Evolutionary conservation across 2,797 vertebrate species (phyloP).

Genomic region (Myotis planiceps): DNA sequence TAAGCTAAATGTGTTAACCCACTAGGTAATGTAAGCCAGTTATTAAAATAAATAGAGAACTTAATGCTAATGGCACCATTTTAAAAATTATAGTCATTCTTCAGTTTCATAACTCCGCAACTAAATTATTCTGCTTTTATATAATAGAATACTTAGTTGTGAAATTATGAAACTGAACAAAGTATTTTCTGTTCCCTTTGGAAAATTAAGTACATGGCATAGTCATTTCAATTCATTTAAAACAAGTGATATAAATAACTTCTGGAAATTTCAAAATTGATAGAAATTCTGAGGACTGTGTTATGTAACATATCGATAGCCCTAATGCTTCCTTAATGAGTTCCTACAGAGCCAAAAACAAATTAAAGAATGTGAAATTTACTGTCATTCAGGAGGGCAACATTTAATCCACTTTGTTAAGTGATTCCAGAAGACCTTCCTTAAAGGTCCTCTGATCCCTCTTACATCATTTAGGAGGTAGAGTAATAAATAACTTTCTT

Average conservation of each 20-base stretch:
- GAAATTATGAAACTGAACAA: slow-evolving; percentile 52
- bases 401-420: background rate
- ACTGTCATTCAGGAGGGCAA: background rate
- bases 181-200: slow-evolving; percentile 40
- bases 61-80: slow-evolving; percentile 47
- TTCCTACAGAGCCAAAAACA: background rate
- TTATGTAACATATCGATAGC: background rate
- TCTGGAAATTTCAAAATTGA: slow-evolving; percentile 23
- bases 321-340: background rate
- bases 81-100: slow-evolving; percentile 62
- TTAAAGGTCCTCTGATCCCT: background rate
- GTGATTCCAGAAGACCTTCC: background rate
- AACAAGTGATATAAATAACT: slow-evolving; percentile 25
- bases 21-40: slow-evolving; percentile 44
- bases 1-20: slow-evolving; percentile 30
- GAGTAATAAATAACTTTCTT: background rate
- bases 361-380: background rate
- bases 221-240: slow-evolving; percentile 55
- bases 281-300: background rate
- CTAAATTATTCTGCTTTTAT: slow-evolving; percentile 57
- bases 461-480: background rate
- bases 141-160: slow-evolving; percentile 34
- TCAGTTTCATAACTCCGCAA: slow-evolving; percentile 54
- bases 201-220: slow-evolving; percentile 18
- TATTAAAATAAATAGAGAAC: slow-evolving; percentile 45